Conservation (phyloP, 2,888 invertebrate species). For the Erebia palarica region DNA sequence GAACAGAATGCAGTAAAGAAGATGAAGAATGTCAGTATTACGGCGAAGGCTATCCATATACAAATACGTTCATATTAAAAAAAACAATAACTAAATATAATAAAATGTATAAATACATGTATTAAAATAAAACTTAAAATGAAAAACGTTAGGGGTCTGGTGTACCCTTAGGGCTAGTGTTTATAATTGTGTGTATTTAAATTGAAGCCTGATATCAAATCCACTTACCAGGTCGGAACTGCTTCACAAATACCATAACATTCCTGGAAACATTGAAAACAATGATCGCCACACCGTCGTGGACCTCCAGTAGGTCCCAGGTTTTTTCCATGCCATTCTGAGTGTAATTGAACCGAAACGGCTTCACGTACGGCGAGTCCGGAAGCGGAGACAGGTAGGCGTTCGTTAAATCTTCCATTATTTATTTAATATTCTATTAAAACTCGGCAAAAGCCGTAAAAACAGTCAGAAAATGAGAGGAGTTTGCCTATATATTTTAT, state of each 20-base stretch:
- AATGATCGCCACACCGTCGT: conserved; percentile 93
- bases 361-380: conserved; percentile 88
- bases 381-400: conserved; percentile 80
- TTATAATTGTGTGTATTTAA: background rate
- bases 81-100: no score
- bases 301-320: conserved; percentile 92
- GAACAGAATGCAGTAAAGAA: no score
- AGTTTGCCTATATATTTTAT: background rate
- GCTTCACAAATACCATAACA: conserved; percentile 92
- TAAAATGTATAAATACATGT: no score
- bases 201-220: background rate
- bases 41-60: no score
- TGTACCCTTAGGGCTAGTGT: no score
- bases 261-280: conserved; percentile 90
- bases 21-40: no score
- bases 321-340: conserved; percentile 89
- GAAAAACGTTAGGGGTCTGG: no score
- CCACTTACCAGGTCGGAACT: conserved; percentile 91
- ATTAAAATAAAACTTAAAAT: no score
- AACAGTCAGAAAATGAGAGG: background rate
- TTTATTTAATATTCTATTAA: conserved; percentile 1
- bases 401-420: conserved; percentile 78
- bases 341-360: conserved; percentile 87
- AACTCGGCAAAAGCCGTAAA: conserved; percentile 25
- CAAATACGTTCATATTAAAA: no score